Conservation (phyloP, 2,888 invertebrate genomes). For the Hoplodrina ambigua region DNA sequence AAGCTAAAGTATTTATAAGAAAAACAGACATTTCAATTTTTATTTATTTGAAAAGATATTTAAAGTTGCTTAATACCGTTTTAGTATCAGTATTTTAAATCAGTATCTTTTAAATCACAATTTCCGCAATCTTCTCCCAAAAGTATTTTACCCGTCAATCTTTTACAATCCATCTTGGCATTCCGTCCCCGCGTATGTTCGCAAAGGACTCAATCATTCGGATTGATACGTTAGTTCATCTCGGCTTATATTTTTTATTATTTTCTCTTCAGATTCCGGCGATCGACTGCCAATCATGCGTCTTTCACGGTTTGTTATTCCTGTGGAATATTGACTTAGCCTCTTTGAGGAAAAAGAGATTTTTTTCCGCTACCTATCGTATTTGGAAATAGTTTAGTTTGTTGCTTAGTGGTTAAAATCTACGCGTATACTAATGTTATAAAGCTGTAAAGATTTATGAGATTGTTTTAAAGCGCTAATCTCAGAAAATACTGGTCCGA, state of each 20-base stretch:
- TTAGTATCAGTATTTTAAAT: neutral
- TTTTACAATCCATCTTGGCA: slow-evolving; percentile 48
- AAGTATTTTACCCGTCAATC: slow-evolving; percentile 37
- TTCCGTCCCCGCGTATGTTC: slow-evolving; percentile 34
- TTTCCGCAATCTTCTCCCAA: slow-evolving; percentile 16
- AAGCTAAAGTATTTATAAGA: no score
- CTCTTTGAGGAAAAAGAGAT: slow-evolving; percentile 13
- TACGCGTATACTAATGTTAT: no score
- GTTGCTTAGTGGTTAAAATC: neutral
- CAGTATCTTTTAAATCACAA: slow-evolving; percentile 26
- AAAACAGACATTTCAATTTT: no score
- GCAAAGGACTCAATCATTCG: slow-evolving; percentile 55
- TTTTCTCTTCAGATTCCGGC: slow-evolving; percentile 36
- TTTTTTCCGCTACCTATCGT: neutral
- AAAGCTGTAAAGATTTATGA: no score
- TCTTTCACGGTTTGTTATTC: slow-evolving; percentile 40
- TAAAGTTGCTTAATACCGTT: no score
- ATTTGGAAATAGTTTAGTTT: neutral
- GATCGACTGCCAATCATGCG: slow-evolving; percentile 45
- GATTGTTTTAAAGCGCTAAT: no score
- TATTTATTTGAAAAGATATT: no score
- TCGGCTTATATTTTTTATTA: slow-evolving; percentile 56
- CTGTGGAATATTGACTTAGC: slow-evolving; percentile 27
- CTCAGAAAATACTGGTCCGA: no score
- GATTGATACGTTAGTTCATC: slow-evolving; percentile 52